Evolutionary conservation across 2,113 vertebrate genomes (phyloP).

Genomic region (Apodemus speciosus): DNA sequence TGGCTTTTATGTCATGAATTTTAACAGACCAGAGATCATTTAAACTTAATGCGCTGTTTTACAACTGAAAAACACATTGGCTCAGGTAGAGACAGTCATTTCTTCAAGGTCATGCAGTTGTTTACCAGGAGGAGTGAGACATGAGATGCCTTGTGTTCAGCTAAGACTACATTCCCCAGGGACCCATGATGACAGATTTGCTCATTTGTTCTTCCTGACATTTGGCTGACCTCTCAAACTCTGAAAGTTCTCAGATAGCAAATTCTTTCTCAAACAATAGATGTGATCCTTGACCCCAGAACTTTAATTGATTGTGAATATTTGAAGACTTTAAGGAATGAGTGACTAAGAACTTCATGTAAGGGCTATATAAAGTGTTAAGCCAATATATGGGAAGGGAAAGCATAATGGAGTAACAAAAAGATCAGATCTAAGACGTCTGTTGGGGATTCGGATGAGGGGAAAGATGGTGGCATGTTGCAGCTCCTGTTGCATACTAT

Average conservation of each 20-base stretch:
- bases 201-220: slow-evolving; percentile 46
- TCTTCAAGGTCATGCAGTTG: slow-evolving; percentile 51
- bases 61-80: slow-evolving; percentile 48
- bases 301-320: slow-evolving; percentile 21
- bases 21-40: slow-evolving; percentile 58
- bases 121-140: background rate
- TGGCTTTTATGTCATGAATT: slow-evolving; percentile 52
- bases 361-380: slow-evolving; percentile 31
- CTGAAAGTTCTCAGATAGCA: background rate
- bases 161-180: slow-evolving; percentile 36
- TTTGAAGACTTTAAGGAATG: slow-evolving; percentile 47
- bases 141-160: slow-evolving; percentile 13
- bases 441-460: slow-evolving; percentile 23
- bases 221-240: background rate
- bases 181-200: background rate
- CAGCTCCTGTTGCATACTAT: background rate
- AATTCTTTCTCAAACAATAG: slow-evolving; percentile 19
- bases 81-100: slow-evolving; percentile 26
- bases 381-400: background rate
- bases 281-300: slow-evolving; percentile 1
- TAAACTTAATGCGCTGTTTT: slow-evolving; percentile 65
- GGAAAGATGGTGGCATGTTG: background rate
- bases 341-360: background rate
- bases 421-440: slow-evolving; percentile 4
- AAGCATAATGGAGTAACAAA: background rate